These are phyloP conservation scores for Coregonus suidteri DNA, from an alignment of 2,797 vertebrate species.

Conservation along the genomic window DNA sequence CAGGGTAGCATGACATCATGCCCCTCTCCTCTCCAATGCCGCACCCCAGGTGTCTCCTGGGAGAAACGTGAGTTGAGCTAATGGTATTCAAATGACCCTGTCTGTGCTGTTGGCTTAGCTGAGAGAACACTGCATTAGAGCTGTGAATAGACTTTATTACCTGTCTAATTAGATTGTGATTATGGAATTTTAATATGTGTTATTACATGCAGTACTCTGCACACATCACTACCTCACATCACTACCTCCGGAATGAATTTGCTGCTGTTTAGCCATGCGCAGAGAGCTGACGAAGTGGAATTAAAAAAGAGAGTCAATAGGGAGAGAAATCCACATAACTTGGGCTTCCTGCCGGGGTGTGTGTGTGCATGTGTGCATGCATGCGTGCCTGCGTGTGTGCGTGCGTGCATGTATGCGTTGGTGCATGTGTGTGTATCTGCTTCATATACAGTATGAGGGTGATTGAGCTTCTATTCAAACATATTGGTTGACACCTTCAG, in stretches of 20 bases:
- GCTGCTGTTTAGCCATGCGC: slow-evolving; percentile 61
- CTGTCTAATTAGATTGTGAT: slow-evolving; percentile 68
- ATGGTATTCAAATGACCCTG: slow-evolving; percentile 11
- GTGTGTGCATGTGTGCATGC: not conserved
- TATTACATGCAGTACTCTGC: slow-evolving; percentile 66
- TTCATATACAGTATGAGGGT: slow-evolving; percentile 35
- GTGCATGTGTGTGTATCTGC: slow-evolving; percentile 12
- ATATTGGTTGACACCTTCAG: slow-evolving; percentile 30
- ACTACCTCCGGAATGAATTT: slow-evolving; percentile 65
- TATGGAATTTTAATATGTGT: slow-evolving; percentile 66
- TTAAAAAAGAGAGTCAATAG: slow-evolving; percentile 25
- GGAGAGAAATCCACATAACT: not conserved
- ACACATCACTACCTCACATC: slow-evolving; percentile 64
- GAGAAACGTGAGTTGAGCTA: slow-evolving; percentile 44
- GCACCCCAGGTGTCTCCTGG: not conserved
- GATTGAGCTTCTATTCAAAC: slow-evolving; percentile 28
- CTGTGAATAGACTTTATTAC: slow-evolving; percentile 59
- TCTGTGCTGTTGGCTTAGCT: slow-evolving; percentile 43
- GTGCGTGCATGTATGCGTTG: slow-evolving; percentile 14
- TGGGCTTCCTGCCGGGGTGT: not conserved
- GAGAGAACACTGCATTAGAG: slow-evolving; percentile 49
- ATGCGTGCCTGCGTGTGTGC: not conserved
- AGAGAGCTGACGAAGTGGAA: slow-evolving; percentile 50
- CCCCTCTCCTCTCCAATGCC: slow-evolving; percentile 35
- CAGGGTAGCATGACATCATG: slow-evolving; percentile 36